Conservation (phyloP, 2,113 vertebrate genomes). For the Megaceryle maxima region DNA sequence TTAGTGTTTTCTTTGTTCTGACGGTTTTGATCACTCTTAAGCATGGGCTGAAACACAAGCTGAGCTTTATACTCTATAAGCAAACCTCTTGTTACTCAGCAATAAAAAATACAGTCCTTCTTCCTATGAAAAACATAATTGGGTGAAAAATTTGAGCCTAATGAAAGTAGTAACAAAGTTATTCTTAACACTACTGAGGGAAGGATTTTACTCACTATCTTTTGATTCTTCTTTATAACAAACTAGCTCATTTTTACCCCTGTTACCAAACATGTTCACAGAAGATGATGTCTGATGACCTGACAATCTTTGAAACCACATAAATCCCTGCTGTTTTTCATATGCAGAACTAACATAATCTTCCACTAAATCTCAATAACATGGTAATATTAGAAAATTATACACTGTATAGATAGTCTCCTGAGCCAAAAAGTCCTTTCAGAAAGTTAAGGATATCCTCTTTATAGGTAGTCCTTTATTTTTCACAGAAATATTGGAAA, state of each 20-base stretch:
- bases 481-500: background rate
- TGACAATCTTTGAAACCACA: background rate
- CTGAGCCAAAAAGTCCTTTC: background rate
- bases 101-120: background rate
- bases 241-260: background rate
- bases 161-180: background rate
- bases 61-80: background rate
- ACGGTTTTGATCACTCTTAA: background rate
- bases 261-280: background rate
- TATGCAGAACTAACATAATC: background rate
- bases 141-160: background rate
- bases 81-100: background rate
- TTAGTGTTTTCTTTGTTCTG: background rate
- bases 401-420: background rate
- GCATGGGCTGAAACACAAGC: background rate
- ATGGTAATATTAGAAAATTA: background rate
- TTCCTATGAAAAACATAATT: background rate
- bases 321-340: background rate
- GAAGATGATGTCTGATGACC: background rate
- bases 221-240: background rate
- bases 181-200: background rate
- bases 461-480: background rate
- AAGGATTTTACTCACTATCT: background rate
- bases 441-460: background rate
- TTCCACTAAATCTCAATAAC: background rate